These are phyloP conservation scores for Peromyscus californicus DNA, from an alignment of 2,113 vertebrate species.

Conservation along the genomic window DNA sequence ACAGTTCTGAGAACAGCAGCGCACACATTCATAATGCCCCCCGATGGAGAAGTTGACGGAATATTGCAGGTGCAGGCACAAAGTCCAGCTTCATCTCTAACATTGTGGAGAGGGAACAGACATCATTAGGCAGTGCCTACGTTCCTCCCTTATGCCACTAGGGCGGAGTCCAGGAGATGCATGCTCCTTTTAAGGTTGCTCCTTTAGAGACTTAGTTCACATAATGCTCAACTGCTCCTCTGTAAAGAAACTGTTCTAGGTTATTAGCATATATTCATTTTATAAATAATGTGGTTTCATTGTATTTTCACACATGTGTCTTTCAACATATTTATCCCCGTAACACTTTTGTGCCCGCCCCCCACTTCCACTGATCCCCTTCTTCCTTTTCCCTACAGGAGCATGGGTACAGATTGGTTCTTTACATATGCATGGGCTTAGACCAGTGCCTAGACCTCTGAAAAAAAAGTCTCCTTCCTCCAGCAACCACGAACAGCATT, in stretches of 20 bases:
- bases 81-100: background rate
- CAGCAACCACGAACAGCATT: background rate
- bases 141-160: background rate
- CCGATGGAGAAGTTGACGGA: no score
- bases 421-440: background rate
- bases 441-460: background rate
- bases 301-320: background rate
- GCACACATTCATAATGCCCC: background rate
- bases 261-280: background rate
- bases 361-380: no score
- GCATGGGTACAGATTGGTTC: background rate
- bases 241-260: background rate
- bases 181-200: background rate
- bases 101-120: background rate
- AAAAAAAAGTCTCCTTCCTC: background rate
- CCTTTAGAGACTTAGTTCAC: conserved; percentile 26
- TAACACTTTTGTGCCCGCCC: background rate
- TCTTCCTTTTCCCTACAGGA: background rate
- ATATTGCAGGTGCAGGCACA: background rate
- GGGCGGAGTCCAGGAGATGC: background rate
- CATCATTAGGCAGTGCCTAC: background rate
- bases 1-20: background rate
- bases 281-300: no score
- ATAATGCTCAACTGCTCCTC: conserved; percentile 40
- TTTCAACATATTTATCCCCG: background rate